Evolutionary conservation across 2,113 vertebrate genomes (phyloP), one percentile per base, ranked within the genome.

Genomic region (Tor tambroides): DNA sequence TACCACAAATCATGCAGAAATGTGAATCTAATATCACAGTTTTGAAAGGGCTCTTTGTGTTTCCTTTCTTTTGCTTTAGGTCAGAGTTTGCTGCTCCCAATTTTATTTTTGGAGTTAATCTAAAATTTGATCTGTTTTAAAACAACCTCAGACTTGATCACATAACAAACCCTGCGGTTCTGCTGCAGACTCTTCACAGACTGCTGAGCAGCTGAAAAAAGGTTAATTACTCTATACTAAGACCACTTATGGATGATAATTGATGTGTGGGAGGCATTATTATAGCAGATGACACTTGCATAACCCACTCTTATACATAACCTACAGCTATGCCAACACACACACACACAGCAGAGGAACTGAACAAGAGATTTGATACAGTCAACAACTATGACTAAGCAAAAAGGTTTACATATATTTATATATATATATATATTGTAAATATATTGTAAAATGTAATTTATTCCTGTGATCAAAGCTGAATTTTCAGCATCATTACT

Each of bases 261-360:
- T 56, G 43, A 59, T 80, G 65, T 88, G 76, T 85, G 41, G 83
- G 83, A 26, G 67, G 26, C 6, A 10, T 85, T 46, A 88, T 74
- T 65, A 75, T 65, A 85, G 38, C 65, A 88, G 51, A 85, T 69
- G 15, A 23, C 41, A 79, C 74, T 46, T 49, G 26, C 41, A 75
- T 32, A 83, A 59, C 32, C 43, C 41, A 38, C 49, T 54, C 23
- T 32, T 41, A 84, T 49, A 56, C 30, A 61, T 83, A 83, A 83
- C 41, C 43, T 54, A 63, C 72, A 59, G 76, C 23, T n/a, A 69
- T 23, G 82, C 81, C 59, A 30, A 61, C 59, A 61, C 23, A n/a
- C 59, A n/a, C 23, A n/a, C 32, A 56, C 17, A 30, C 23, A 21
- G 10, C 14, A 67, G 4, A 30, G 8, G 43, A 81, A 80, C 9